phyloP scores from a whole-genome alignment of 2,113 vertebrate species.

The Mormyrus lacerda region DNA sequence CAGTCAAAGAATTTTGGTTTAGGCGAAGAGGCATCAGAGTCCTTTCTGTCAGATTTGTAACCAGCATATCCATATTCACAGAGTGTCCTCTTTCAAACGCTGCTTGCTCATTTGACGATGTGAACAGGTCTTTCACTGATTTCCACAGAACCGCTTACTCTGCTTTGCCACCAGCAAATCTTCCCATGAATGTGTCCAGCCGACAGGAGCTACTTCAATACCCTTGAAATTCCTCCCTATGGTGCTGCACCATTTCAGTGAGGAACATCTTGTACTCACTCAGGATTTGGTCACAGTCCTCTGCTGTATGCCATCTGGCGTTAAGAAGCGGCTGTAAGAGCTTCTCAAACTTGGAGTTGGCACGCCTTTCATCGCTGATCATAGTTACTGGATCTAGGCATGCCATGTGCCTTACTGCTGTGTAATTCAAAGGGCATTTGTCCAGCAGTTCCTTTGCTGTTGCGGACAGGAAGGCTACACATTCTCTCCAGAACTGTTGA shows the following conservation, averaged over 20 bases:
- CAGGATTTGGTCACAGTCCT: neutral
- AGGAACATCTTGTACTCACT: neutral
- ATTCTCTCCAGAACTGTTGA: neutral
- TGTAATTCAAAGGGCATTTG: too few relatives aligned
- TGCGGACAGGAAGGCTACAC: neutral
- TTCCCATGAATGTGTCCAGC: too few relatives aligned
- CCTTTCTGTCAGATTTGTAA: slow-evolving; percentile 6
- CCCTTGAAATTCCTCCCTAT: neutral
- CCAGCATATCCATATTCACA: slow-evolving; percentile 3
- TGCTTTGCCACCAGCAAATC: too few relatives aligned
- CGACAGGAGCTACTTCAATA: too few relatives aligned
- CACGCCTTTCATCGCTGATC: too few relatives aligned
- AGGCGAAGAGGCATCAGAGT: neutral
- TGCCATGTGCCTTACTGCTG: too few relatives aligned
- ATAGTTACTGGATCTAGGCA: too few relatives aligned
- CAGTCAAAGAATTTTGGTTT: slow-evolving; percentile 1
- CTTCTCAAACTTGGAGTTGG: neutral
- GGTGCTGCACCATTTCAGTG: neutral
- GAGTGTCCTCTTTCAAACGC: neutral
- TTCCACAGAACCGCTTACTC: neutral
- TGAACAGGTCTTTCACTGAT: neutral
- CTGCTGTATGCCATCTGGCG: neutral
- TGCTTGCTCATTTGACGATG: neutral
- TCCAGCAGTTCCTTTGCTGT: neutral
- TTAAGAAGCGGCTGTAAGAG: neutral